Base-by-base conservation (phyloP, 1,140 invertebrate genomes). In the Asobara japonica region DNA sequence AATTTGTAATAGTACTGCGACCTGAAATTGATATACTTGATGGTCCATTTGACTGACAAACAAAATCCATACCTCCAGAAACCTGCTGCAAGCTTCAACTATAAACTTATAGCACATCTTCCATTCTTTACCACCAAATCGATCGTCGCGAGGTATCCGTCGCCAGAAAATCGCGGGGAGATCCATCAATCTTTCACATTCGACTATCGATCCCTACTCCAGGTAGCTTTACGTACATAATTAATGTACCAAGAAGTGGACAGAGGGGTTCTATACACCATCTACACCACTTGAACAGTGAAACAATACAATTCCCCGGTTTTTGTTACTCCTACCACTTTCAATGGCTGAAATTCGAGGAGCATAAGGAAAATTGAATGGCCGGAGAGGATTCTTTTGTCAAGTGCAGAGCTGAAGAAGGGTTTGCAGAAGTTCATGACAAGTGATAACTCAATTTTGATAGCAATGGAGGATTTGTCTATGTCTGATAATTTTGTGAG, bases 161-260 rank as follows among this genome's bases (percentile, higher is more conserved):
- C 36, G 16, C 31, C 29, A 38, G 18, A 70, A n/a, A 65, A 61
- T 65, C 36, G 62, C 31, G 64, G 29, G 67, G 36, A 56, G 16
- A 71, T 75, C 62, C 79, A 84, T 84, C 77, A 83, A 83, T 84
- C 82, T 83, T 84, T 83, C 74, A 78, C 75, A 74, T 80, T 79
- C 74, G 79, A 77, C 69, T 73, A 82, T 84, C 81, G 82, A 84
- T 82, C 82, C 79, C 30, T 31, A 45, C 51, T 72, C 38, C 18
- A 60, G 60, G 20, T 56, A 65, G 67, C 68, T 78, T 78, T 77
- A 76, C 38, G 25, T 84, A 73, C 76, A 84, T 82, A 84, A 83
- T 83, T 83, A 82, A 83, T 84, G 61, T 20, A 73, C 65, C 45
- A 48, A 51, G 41, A 18, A 61, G 18, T 27, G 27, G 30, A 45